Evolutionary conservation across 1,140 invertebrate genomes (phyloP).

Genomic region (Drosophila arizonae): DNA sequence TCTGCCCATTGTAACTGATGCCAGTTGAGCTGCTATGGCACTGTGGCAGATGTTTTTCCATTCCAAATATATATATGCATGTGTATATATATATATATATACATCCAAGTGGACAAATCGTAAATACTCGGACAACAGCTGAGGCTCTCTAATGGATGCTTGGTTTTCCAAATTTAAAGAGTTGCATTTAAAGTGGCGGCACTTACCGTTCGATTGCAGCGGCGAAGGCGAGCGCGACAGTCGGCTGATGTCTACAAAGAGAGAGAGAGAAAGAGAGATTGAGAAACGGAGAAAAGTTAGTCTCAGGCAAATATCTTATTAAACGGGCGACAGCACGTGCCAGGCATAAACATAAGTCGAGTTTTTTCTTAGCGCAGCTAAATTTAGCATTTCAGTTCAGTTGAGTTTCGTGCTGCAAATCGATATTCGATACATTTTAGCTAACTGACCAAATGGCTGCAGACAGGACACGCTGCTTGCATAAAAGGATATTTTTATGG

Average conservation of each 20-base stretch:
- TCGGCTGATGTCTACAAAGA: conserved; percentile 81
- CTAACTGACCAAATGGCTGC: conserved; percentile 60
- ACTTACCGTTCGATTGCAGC: conserved; percentile 82
- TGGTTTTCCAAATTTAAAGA: not conserved
- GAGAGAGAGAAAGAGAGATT: conserved; percentile 30
- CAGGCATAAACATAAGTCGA: conserved; percentile 43
- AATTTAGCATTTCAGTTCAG: too few species aligned
- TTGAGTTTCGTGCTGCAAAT: conserved; percentile 23
- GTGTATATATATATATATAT: conserved; percentile 5
- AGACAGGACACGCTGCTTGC: conserved; percentile 59
- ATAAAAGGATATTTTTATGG: conserved; percentile 79
- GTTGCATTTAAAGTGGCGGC: conserved; percentile 9
- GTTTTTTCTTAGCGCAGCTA: too few species aligned
- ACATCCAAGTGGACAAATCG: conserved; percentile 73
- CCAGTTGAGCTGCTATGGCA: conserved; percentile 16
- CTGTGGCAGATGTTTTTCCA: conserved; percentile 68
- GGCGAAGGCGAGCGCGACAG: conserved; percentile 80
- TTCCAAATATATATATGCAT: conserved; percentile 13
- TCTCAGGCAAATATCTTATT: not conserved
- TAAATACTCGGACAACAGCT: conserved; percentile 81
- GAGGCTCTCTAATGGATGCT: conserved; percentile 31
- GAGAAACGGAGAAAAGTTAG: conserved; percentile 18
- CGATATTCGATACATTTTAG: conserved; percentile 66
- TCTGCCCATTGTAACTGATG: conserved; percentile 63
- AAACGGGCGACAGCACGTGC: conserved; percentile 45